These are phyloP conservation scores for Chironex yamaguchii DNA, from an alignment of 30 jellyfish, hydroid and myxozoan genomes.

Conservation along the genomic window DNA sequence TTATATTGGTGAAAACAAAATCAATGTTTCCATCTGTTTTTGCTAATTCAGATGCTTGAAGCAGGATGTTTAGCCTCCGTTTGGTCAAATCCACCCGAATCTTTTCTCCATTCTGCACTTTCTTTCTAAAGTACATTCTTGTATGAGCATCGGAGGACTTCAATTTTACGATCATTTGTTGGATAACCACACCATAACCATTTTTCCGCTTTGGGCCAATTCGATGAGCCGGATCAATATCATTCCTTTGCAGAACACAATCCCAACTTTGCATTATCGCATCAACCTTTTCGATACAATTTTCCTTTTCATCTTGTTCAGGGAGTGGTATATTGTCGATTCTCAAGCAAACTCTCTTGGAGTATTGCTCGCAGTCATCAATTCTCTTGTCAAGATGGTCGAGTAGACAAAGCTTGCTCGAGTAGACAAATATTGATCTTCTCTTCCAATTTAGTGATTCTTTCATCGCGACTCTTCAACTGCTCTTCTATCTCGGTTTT, in stretches of 20 bases:
- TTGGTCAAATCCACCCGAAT: constrained; percentile 32
- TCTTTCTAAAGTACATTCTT: constrained; percentile 22
- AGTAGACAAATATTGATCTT: background rate
- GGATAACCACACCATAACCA: constrained; percentile 2
- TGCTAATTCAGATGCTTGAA: constrained; percentile 5
- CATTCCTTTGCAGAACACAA: constrained; percentile 19
- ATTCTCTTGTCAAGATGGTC: constrained; percentile 3
- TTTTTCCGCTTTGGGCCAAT: constrained; percentile 8
- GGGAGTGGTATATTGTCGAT: constrained; percentile 16
- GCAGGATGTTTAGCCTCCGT: constrained; percentile 26
- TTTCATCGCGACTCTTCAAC: constrained; percentile 13
- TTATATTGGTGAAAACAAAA: constrained; percentile 42
- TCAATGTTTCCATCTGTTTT: constrained; percentile 15
- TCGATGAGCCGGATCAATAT: constrained; percentile 52
- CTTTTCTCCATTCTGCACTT: constrained; percentile 1
- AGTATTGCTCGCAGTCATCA: constrained; percentile 32
- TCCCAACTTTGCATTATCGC: constrained; percentile 6
- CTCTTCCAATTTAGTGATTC: constrained; percentile 3
- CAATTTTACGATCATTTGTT: constrained; percentile 32
- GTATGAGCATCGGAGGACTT: constrained; percentile 32
- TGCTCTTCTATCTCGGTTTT: background rate
- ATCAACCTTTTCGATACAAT: constrained; percentile 10
- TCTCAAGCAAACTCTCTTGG: constrained; percentile 43
- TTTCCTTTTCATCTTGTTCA: background rate
- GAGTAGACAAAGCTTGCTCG: constrained; percentile 20